A percentile compares a stretch with the other conserved stretches of the same genome.
Evolutionary conservation across 2,797 vertebrate genomes (phyloP).

Genomic region (Danio choprae): DNA sequence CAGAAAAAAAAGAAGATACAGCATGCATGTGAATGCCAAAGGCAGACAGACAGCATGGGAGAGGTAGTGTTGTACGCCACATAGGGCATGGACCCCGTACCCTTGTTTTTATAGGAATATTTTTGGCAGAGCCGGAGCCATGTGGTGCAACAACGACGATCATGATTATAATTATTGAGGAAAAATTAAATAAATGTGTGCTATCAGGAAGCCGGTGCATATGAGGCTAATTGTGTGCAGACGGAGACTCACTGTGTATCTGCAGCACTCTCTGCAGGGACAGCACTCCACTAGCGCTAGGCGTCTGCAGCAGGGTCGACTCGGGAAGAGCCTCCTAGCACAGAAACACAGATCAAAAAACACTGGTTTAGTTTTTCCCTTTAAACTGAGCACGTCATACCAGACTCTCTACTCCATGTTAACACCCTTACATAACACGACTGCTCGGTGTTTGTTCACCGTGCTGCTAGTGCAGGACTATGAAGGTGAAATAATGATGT

Average conservation of each 20-base stretch:
- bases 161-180: conserved; percentile 45
- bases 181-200: conserved; percentile 47
- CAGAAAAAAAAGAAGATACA: background rate
- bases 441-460: conserved; percentile 4
- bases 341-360: conserved; percentile 53
- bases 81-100: background rate
- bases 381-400: background rate
- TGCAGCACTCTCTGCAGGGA: conserved; percentile 90
- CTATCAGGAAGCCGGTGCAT: conserved; percentile 46
- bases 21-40: background rate
- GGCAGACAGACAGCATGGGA: background rate
- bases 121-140: conserved; percentile 59
- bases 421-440: conserved; percentile 35
- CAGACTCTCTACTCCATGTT: conserved; percentile 5
- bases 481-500: background rate
- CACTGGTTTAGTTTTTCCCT: conserved; percentile 7
- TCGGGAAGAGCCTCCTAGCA: conserved; percentile 86
- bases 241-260: conserved; percentile 84
- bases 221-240: conserved; percentile 45
- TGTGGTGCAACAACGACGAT: conserved; percentile 54
- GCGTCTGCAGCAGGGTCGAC: conserved; percentile 86
- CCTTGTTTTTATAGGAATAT: conserved; percentile 32
- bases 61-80: background rate
- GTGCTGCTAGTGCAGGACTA: background rate
- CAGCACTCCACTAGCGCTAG: conserved; percentile 85